Percentiles rank a stretch among this genome's conserved stretches.
Evolutionary conservation across 2,113 vertebrate species (phyloP).

Genomic region (Genyomyrus donnyi): DNA sequence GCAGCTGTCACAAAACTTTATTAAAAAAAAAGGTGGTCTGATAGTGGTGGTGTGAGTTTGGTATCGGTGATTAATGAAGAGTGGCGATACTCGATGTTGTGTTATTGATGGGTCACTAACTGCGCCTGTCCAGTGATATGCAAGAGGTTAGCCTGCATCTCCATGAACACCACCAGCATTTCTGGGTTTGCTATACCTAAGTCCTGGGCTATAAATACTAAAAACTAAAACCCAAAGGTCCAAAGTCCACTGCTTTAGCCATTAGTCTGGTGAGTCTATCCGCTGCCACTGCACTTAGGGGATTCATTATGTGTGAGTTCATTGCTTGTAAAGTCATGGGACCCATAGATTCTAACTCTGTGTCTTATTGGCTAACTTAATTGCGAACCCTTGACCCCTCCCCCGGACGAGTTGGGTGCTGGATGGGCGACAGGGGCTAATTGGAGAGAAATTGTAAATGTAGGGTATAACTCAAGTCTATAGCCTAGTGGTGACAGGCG

Average conservation of each 20-base stretch:
- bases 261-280: background rate
- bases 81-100: background rate
- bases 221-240: background rate
- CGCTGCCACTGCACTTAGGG: background rate
- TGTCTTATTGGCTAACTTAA: constrained; percentile 2
- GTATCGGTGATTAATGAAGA: background rate
- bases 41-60: background rate
- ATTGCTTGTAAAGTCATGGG: background rate
- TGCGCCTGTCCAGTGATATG: background rate
- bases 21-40: background rate
- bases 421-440: background rate
- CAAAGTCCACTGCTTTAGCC: background rate
- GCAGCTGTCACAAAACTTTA: background rate
- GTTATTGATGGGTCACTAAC: background rate
- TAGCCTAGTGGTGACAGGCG: background rate
- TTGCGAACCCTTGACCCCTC: background rate
- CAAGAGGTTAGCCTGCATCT: background rate
- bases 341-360: background rate
- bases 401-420: background rate
- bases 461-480: background rate
- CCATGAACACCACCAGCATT: background rate
- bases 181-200: background rate
- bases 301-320: background rate
- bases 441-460: background rate
- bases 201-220: background rate